Evolutionary conservation across 2,113 vertebrate species (phyloP), one percentile per base, ranked within the genome.

Genomic region (Capricornis sumatraensis): DNA sequence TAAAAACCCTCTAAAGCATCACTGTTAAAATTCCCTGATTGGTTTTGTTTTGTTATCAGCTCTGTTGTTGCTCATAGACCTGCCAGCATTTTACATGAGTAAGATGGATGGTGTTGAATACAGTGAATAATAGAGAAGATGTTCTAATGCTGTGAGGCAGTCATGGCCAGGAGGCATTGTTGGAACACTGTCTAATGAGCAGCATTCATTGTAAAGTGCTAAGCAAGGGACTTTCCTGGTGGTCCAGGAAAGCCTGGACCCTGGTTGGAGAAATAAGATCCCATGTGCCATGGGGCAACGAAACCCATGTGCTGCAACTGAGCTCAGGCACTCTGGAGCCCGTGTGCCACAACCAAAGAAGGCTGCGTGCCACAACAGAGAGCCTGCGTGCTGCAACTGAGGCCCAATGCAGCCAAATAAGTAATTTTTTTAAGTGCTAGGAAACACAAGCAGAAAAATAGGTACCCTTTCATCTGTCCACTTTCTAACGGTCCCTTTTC

Each of bases 151-250:
- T 7, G 10, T 0, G 21, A 64, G 25, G 50, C 23, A 12, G 28
- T 11, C 8, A 0, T 3, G 33, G 25, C 55, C 58, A 28, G 76
- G 45, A 71, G 82, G 13, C 7, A 1, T 3, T 28, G 43, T 1
- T 6, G 47, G 62, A 58, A 64, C 62, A 64, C 60, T 13, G 7
- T 45, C 15, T 19, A 19, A 10, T 3, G 62, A 53, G 40, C 14
- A 36, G 53, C 3, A 27, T 76, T 27, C 71, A 15, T 16, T 19
- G 64, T 28, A 62, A 85, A 16, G 67, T 21, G 3, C 14, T 7
- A 47, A 27, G 12, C 23, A 43, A 43, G 40, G 36, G 36, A 43
- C 71, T 43, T 76, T 23, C 11, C 71, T 76, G 36, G 71, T 76
- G 71, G 71, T 43, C 40, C 40, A 43, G n/a, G 64, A 36, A 71